A percentile compares a stretch with the other conserved stretches of the same genome.
Evolutionary conservation across 2,797 vertebrate species (phyloP).

Genomic region (Sphaeramia orbicularis): DNA sequence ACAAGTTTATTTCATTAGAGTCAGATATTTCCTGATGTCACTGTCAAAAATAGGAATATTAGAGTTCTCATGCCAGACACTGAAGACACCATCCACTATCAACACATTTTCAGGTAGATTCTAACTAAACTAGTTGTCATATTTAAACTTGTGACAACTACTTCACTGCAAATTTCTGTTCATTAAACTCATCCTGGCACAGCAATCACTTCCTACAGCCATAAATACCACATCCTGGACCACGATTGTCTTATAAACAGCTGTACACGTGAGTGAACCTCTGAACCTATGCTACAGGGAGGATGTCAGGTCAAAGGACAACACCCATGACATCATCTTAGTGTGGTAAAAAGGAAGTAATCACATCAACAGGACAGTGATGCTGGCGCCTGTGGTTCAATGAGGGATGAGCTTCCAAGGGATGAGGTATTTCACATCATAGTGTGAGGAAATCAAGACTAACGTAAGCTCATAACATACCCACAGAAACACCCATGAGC

Average conservation of each 20-base stretch:
- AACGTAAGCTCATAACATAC: neutral
- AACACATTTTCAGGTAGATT: no score
- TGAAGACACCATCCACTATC: no score
- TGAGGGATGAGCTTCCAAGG: neutral
- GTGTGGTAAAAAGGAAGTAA: neutral
- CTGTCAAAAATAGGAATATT: no score
- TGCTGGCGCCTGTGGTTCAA: neutral
- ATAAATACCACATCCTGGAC: conserved; percentile 17
- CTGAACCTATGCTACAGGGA: conserved; percentile 2
- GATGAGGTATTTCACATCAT: conserved; percentile 38
- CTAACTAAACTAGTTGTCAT: no score
- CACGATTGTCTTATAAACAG: conserved; percentile 11
- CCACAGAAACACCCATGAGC: conserved; percentile 18
- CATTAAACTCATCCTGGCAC: neutral
- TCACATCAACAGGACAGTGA: neutral
- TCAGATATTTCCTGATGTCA: no score
- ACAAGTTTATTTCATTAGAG: no score
- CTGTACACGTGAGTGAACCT: neutral
- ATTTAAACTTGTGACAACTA: neutral
- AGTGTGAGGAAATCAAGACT: neutral
- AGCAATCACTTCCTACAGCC: conserved; percentile 1
- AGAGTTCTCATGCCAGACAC: no score
- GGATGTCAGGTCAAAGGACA: conserved; percentile 11
- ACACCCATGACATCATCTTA: conserved; percentile 12
- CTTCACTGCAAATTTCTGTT: neutral